Base-by-base conservation (phyloP, 2,797 vertebrate species). In the Hephaestus fuliginosus region DNA sequence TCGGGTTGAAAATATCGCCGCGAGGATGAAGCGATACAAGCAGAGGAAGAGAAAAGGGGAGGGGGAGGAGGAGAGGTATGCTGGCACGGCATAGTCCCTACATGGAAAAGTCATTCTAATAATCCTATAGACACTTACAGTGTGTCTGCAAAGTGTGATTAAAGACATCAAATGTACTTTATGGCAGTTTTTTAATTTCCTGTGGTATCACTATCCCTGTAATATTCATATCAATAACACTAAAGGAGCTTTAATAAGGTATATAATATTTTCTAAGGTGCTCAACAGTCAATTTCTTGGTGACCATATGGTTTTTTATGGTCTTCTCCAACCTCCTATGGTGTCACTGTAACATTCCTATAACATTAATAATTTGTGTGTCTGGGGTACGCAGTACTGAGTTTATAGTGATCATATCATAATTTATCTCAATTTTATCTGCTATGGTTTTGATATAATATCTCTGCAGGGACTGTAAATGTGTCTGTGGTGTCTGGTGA, bases 1-100 rank as follows among this genome's bases (percentile, higher is more conserved):
- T 90, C 51, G 73, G 73, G 71, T 68, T 46, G 41, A 86, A 88
- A 86, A 90, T 80, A 81, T 66, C 2, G 52, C 79, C 8, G 64
- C 15, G 12, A 78, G 81, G 79, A 78, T 55, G 76, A 83, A 80
- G 74, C 14, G 71, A 86, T 84, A 81, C 60, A 55, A 56, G 60
- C 62, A 43, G 55, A 84, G 70, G 69, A 61, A 22, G 61, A 82
- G 14, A 51, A 28, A n/a, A 13, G 7, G 41, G 12, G 52, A 52
- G 46, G 7, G 7, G 41, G 11, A 57, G 62, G 52, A 39, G 48
- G 9, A 66, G 71, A 62, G 25, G 62, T 71, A 69, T 76, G 49
- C 78, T 85, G 81, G 69, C 76, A 72, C 3, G 17, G 25, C 68
- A 80, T 69, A 52, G 49, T 86, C 62, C 22, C 56, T 74, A 10